Conservation (phyloP, 2,113 vertebrate species). For the Leucosticte australis region DNA sequence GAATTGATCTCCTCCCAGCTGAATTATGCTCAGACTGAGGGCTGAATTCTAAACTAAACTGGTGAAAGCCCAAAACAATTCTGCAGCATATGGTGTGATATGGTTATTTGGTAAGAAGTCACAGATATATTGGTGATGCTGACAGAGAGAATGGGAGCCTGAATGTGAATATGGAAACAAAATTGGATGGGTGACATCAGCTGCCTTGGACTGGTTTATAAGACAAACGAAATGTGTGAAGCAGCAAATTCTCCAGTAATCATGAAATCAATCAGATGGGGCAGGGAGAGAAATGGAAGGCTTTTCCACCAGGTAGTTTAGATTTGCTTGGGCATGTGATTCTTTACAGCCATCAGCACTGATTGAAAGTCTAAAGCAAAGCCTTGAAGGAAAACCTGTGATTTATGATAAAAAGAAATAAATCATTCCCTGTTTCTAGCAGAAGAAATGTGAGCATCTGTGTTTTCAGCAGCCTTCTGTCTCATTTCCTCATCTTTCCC, state of each 20-base stretch:
- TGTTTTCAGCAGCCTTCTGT: constrained; percentile 41
- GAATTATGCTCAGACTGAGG: background rate
- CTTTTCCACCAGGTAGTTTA: background rate
- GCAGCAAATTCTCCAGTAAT: background rate
- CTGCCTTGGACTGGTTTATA: background rate
- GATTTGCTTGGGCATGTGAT: background rate
- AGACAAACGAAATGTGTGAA: background rate
- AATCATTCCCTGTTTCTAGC: background rate
- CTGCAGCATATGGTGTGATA: background rate
- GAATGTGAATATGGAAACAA: background rate
- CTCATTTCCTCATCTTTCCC: background rate
- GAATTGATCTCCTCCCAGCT: background rate
- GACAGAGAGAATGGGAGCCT: background rate
- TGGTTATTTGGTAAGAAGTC: background rate
- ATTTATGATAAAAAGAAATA: constrained; percentile 1
- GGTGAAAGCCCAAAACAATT: background rate
- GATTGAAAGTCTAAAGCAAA: background rate
- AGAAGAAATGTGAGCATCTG: constrained; percentile 31
- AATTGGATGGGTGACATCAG: background rate
- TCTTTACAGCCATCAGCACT: background rate
- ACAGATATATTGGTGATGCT: background rate
- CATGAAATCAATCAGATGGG: background rate
- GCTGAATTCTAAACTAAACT: background rate
- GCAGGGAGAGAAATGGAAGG: background rate
- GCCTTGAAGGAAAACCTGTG: background rate